Conservation (phyloP, 2,113 vertebrate species). For the Bagarius yarrelli region DNA sequence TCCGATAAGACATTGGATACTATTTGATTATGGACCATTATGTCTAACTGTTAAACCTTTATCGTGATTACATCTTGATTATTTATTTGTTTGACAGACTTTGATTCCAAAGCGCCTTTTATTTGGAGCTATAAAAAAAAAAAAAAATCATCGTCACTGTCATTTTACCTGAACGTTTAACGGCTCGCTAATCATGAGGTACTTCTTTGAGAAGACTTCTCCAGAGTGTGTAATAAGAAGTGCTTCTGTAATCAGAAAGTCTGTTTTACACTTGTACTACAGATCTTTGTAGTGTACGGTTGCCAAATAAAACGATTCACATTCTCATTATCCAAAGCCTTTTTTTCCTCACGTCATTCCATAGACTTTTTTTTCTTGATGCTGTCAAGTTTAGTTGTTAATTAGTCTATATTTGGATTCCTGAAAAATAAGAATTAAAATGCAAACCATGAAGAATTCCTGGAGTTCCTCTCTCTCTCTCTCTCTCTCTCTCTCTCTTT, state of each 20-base stretch:
- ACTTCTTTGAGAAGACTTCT: slow-evolving; percentile 29
- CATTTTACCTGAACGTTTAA: slow-evolving; percentile 1
- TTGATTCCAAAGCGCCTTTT: slow-evolving; percentile 16
- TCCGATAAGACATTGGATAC: neutral
- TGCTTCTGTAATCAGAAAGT: neutral
- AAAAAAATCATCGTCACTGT: neutral
- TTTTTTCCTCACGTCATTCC: neutral
- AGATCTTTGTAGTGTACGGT: neutral
- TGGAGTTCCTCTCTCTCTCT: neutral
- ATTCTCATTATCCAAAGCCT: neutral
- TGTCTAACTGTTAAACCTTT: slow-evolving; percentile 9
- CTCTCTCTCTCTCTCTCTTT: neutral
- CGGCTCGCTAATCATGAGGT: slow-evolving; percentile 29
- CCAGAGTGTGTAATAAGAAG: slow-evolving; percentile 9
- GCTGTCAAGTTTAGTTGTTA: neutral
- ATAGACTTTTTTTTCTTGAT: neutral
- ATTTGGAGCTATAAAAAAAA: neutral
- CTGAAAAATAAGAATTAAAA: neutral
- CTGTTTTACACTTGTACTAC: neutral
- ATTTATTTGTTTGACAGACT: slow-evolving; percentile 6
- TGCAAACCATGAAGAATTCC: no score
- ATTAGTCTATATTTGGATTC: slow-evolving; percentile 2
- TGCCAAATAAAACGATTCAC: neutral
- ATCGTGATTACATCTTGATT: neutral
- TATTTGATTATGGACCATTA: neutral